These are phyloP conservation scores for Lasiurus cinereus DNA, from an alignment of 2,113 vertebrate genomes.

Conservation along the genomic window DNA sequence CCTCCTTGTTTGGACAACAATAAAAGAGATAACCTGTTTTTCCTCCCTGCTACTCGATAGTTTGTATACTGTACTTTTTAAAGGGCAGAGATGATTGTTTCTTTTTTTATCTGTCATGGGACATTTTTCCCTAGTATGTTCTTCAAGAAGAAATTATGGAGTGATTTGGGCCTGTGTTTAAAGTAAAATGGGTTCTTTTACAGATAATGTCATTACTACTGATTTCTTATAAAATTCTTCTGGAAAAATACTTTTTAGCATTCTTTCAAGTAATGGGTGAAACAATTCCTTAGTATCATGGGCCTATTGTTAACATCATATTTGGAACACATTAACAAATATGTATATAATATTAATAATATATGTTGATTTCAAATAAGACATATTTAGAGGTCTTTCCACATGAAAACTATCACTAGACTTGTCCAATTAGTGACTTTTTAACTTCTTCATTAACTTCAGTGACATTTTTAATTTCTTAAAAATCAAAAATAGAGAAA, in stretches of 20 bases:
- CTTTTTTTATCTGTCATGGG: not conserved
- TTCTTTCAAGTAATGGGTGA: constrained; percentile 30
- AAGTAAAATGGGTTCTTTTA: not conserved
- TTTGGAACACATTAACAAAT: not conserved
- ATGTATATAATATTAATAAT: not conserved
- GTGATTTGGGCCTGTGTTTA: not conserved
- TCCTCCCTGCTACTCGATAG: not conserved
- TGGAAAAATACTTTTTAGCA: not conserved
- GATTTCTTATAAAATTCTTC: constrained; percentile 4
- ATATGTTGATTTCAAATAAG: constrained; percentile 4
- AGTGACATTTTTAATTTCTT: constrained; percentile 24
- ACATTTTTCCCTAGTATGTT: not conserved
- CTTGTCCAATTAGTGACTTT: not conserved
- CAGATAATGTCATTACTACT: not conserved
- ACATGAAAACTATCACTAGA: not conserved
- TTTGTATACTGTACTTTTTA: not conserved
- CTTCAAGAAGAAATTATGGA: not conserved
- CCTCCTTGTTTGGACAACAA: not conserved
- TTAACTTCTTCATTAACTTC: not conserved
- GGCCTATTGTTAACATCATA: not conserved
- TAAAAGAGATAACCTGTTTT: not conserved
- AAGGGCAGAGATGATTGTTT: not conserved
- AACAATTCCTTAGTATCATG: constrained; percentile 2
- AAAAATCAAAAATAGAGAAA: not conserved
- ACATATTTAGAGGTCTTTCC: not conserved